Conservation (phyloP, 2,113 vertebrate genomes). For the Amia ocellicauda region DNA sequence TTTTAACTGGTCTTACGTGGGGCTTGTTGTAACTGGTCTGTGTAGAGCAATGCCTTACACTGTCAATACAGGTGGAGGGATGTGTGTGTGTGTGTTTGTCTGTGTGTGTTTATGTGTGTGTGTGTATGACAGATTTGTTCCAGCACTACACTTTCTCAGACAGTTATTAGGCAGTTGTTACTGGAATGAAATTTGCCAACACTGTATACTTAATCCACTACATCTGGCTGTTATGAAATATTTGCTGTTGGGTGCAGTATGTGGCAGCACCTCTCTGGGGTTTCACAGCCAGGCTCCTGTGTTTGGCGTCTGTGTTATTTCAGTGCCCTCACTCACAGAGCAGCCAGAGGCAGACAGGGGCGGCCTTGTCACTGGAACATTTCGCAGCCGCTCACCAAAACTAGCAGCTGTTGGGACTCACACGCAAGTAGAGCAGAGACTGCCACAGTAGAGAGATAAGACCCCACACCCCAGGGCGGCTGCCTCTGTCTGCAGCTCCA, state of each 20-base stretch:
- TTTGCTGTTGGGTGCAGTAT: conserved; percentile 54
- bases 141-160: conserved; percentile 5
- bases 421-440: conserved; percentile 16
- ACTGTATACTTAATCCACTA: conserved; percentile 42
- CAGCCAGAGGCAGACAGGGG: conserved; percentile 33
- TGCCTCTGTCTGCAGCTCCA: too few species aligned
- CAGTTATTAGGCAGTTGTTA: conserved; percentile 26
- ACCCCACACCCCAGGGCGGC: too few species aligned
- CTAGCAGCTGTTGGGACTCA: conserved; percentile 35
- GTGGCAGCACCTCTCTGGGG: conserved; percentile 45
- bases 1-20: too few species aligned
- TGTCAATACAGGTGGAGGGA: too few species aligned
- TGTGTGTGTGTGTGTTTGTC: too few species aligned
- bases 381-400: conserved; percentile 54
- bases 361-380: conserved; percentile 48
- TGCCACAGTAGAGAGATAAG: too few species aligned
- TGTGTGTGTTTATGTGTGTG: too few species aligned
- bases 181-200: conserved; percentile 24
- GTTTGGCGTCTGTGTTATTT: conserved; percentile 27
- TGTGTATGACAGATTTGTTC: too few species aligned
- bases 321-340: neutral
- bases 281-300: conserved; percentile 17
- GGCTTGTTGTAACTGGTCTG: too few species aligned
- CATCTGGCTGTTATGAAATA: conserved; percentile 66
- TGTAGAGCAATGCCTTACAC: too few species aligned